Conservation (phyloP, 2,888 invertebrate species). For the Synergus japonicus region DNA sequence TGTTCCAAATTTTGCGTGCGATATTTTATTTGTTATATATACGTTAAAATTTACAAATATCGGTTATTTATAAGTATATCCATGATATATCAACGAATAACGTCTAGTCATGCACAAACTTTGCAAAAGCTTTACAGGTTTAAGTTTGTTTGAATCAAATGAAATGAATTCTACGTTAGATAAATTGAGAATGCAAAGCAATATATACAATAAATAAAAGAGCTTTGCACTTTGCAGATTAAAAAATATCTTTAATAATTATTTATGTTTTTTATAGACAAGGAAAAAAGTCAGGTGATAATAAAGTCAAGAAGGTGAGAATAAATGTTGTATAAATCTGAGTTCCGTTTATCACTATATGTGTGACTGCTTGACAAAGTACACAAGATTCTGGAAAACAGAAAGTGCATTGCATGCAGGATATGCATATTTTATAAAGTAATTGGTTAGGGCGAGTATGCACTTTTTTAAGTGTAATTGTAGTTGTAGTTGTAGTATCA, state of each 20-base stretch:
- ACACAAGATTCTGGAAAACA: not conserved
- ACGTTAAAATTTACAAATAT: no score
- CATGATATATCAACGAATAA: no score
- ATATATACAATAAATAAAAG: not conserved
- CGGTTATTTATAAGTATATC: no score
- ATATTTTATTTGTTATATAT: no score
- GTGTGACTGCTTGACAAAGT: not conserved
- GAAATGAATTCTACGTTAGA: no score
- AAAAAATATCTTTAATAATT: not conserved
- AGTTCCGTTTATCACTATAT: not conserved
- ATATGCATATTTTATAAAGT: conserved; percentile 25
- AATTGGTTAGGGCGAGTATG: conserved; percentile 1
- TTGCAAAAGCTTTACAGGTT: no score
- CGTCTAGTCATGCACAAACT: no score
- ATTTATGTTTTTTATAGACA: not conserved
- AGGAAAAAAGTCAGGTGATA: not conserved
- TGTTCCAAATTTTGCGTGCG: no score
- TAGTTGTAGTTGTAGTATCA: not conserved
- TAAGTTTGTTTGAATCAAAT: no score
- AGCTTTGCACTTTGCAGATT: not conserved
- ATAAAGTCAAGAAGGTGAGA: not conserved
- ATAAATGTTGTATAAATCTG: not conserved
- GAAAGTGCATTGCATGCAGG: conserved; percentile 1
- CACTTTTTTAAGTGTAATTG: not conserved
- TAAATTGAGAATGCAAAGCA: no score